phyloP scores from a whole-genome alignment of 2,113 vertebrate species.

The Cyprichromis sp. region DNA sequence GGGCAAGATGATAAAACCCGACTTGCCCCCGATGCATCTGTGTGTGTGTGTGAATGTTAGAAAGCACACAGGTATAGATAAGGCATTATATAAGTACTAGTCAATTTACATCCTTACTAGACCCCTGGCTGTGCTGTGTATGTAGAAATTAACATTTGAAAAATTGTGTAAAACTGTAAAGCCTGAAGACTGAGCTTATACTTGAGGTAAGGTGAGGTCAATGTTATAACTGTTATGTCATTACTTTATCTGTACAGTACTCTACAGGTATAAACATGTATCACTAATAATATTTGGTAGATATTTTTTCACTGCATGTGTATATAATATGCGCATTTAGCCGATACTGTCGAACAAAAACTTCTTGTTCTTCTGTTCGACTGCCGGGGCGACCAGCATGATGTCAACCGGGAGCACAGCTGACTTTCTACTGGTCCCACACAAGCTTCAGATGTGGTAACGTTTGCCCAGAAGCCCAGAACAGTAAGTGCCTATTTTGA shows the following conservation, averaged over 20 bases:
- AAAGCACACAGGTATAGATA: rapidly evolving
- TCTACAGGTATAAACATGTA: neutral
- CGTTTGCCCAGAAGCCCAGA: neutral
- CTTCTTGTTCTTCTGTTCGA: neutral
- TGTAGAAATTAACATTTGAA: neutral
- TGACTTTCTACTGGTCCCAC: conserved; percentile 10
- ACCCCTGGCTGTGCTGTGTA: neutral
- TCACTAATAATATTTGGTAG: neutral
- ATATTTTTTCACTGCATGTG: neutral
- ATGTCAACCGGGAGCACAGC: neutral
- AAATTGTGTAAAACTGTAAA: neutral
- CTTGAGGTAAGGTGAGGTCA: neutral
- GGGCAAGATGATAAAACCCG: neutral
- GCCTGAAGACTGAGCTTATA: neutral
- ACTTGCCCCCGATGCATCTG: neutral
- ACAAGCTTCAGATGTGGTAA: conserved; percentile 39
- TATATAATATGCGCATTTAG: neutral
- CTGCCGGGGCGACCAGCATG: neutral
- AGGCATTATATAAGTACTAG: neutral
- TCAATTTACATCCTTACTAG: neutral
- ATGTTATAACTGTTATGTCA: neutral
- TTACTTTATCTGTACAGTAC: neutral
- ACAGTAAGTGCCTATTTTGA: neutral
- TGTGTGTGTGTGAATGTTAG: neutral
- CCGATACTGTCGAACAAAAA: neutral